Conservation (phyloP, 1,140 invertebrate species). For the Scaptomyza pallida region DNA sequence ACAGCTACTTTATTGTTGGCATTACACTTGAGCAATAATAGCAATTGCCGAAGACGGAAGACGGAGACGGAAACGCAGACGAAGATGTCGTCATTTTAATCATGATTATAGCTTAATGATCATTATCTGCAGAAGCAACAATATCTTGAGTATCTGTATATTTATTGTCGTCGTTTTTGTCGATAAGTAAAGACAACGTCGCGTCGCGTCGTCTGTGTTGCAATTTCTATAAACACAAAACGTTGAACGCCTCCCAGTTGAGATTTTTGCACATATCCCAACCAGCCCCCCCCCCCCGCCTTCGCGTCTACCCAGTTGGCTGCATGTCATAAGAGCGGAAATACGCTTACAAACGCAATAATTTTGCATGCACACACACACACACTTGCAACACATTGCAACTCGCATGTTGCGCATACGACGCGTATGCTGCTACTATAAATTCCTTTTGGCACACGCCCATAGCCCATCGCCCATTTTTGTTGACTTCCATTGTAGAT, state of each 20-base stretch:
- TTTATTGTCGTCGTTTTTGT: conserved; percentile 36
- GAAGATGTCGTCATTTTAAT: conserved; percentile 4
- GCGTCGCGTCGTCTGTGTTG: conserved; percentile 34
- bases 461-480: conserved; percentile 34
- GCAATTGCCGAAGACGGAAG: conserved; percentile 37
- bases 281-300: neutral
- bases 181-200: conserved; percentile 49
- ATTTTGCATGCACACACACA: conserved; percentile 42
- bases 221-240: conserved; percentile 53
- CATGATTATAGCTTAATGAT: conserved; percentile 22
- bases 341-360: conserved; percentile 58
- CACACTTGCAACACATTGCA: conserved; percentile 14
- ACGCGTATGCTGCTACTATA: conserved; percentile 48
- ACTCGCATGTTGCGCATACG: conserved; percentile 45
- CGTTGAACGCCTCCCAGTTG: conserved; percentile 23
- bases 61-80: conserved; percentile 5
- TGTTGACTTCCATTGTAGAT: conserved; percentile 38
- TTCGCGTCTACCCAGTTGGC: conserved; percentile 1
- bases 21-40: conserved; percentile 60
- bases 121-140: conserved; percentile 22
- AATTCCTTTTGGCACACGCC: conserved; percentile 41
- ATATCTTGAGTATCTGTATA: neutral
- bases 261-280: conserved; percentile 28
- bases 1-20: conserved; percentile 61
- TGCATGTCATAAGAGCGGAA: conserved; percentile 52